Evolutionary conservation across 1,140 invertebrate genomes (phyloP), one percentile per base, ranked within the genome.

Genomic region (Drosophila saltans): DNA sequence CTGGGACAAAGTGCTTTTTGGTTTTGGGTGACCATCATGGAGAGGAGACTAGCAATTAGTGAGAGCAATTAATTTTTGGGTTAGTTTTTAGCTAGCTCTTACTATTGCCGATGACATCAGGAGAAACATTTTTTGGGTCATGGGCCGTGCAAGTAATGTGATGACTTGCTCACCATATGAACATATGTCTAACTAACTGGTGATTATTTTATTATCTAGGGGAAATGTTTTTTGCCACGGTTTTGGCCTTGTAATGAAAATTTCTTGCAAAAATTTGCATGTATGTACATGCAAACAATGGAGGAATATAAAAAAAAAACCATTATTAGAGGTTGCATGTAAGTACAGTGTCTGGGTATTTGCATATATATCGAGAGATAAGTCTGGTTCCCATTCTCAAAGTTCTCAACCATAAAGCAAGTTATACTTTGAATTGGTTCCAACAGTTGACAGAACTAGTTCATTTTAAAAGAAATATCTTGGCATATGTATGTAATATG

Each of bases 41-140:
- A 45, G 8, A 41, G 48, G 30, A 8, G 36, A 62, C 9, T 57
- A 57, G 73, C 82, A 86, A 86, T 86, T 86, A 86, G 82, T 70
- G 66, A 26, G 45, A 36, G 67, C 81, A 75, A 81, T 85, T 78
- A 86, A 85, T 52, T 85, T 81, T 62, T 36, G 33, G 48, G 55
- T 69, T 61, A 69, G 43, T 43, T 76, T 73, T 7, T 71, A 82
- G 66, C 6, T 71, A 82, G 66, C 57, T 60, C 59, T 55, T 30
- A 52, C n/a, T 60, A 52, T 45, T 63, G 52, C 24, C 88, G 83
- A 88, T 86, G 82, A 82, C 82, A 86, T 81, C 41, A 45, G 30
- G 9, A 56, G 33, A 11, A 36, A 36, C 3, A 36, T 4, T 36
- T 36, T 59, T 59, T 24, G 24, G 73, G 73, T 76, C 73, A 70